Evolutionary conservation across 2,797 vertebrate species (phyloP), one percentile per base, ranked within the genome.

Genomic region (Kryptopterus vitreolus): DNA sequence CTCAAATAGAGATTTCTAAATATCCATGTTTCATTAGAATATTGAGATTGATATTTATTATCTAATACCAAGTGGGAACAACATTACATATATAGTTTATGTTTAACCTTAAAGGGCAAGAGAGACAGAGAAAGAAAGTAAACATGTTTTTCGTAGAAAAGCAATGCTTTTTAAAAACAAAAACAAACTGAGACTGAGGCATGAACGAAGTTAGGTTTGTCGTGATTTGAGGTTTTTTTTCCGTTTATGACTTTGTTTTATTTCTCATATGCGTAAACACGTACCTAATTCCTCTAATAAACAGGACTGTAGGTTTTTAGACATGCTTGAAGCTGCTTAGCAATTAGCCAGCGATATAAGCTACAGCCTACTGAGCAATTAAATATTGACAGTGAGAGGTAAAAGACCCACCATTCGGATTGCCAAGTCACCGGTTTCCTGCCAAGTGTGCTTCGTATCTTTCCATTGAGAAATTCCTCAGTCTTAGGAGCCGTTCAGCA

Each of bases 331-430:
- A 72, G 35, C 29, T 55, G 69, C 68, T 26, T 71, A 71, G 48
- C 69, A 74, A 58, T 74, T 58, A 58, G 52, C 33, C 53, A 58
- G 22, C 53, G 43, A 58, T 35, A 74, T 58, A 74, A 74, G n/a
- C 53, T 74, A 74, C n/a, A 74, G 71, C 53, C 55, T 59, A 74
- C 53, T 58, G 53, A 58, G 71, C 33, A 74, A 74, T 15, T 74
- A 74, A 72, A 73, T 74, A 57, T 58, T 74, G 71, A 74, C 71
- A 74, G 71, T 74, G 53, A 74, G 53, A 58, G 53, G 71, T 74
- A 58, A 74, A 58, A 74, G 55, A 58, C 71, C 50, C 53, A 73
- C 52, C 53, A 58, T 74, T 74, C 58, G 71, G 35, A 58, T 58
- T 58, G 55, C 71, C 71, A 74, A 74, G 55, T 74, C n/a, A 13